These are phyloP conservation scores for Bubo scandiacus DNA, from an alignment of 2,113 vertebrate species.

Conservation along the genomic window DNA sequence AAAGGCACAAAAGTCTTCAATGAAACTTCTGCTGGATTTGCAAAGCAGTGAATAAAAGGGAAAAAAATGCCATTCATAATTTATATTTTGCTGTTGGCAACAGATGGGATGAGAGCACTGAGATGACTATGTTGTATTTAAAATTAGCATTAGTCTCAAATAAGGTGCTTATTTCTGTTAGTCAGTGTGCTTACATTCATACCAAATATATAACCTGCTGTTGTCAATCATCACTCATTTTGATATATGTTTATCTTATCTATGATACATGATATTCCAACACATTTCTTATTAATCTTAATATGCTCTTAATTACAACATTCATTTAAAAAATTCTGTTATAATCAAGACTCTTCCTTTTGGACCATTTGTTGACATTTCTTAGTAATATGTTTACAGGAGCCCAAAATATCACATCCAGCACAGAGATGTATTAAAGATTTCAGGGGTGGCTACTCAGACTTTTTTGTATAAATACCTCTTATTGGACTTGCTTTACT, in stretches of 20 bases:
- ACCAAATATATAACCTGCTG: background rate
- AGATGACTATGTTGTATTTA: slow-evolving; percentile 24
- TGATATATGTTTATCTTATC: background rate
- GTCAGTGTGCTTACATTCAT: background rate
- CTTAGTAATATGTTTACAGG: background rate
- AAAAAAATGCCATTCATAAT: slow-evolving; percentile 29
- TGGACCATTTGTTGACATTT: background rate
- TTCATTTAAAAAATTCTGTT: background rate
- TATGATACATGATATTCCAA: background rate
- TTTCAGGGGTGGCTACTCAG: background rate
- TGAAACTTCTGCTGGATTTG: background rate
- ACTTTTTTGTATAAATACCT: background rate
- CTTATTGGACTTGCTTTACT: background rate
- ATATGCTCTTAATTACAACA: background rate
- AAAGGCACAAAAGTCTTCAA: background rate
- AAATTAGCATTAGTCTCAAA: slow-evolving; percentile 26
- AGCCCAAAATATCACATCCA: background rate
- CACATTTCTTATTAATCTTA: background rate
- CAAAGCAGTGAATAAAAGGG: background rate
- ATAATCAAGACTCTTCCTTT: background rate
- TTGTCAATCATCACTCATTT: background rate
- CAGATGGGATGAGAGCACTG: slow-evolving; percentile 23
- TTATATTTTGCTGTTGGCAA: slow-evolving; percentile 38
- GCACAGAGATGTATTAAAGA: background rate
- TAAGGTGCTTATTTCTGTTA: slow-evolving; percentile 25